Base-by-base conservation (phyloP, 1,140 invertebrate genomes). In the Pseudomyrmex cubaensis region DNA sequence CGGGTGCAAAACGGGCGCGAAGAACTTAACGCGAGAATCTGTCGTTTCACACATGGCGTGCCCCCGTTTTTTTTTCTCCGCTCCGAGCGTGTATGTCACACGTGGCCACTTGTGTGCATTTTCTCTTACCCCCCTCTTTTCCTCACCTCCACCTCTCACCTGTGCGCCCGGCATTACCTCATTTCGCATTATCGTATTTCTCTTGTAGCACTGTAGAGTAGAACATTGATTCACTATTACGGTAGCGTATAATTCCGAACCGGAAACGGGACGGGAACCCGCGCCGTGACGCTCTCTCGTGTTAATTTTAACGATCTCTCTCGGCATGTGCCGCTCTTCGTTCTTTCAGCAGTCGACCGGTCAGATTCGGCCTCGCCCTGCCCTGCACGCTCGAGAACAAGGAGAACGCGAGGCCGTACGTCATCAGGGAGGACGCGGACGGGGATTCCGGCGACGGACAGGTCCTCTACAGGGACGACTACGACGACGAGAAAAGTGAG, bases 321-420 rank as follows among this genome's bases (percentile, higher is more conserved):
- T 25, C 12, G 25, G 35, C 22, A 66, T 35, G 57, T 50, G 3
- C 5, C 8, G 20, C 73, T 44, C 85, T 10, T 70, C 62, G 17
- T 85, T 85, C 87, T 94, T 93, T 54, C 95, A 97, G 97, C 92
- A 96, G 95, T 90, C 96, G 97, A 92, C 97, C 97, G 77, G 96
- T 97, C 89, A 96, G 97, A 91, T 97, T 97, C 92, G 96, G 96
- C 61, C 93, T 97, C 64, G 94, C 96, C 48, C 93, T 97, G 84
- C 96, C 97, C 56, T 96, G 96, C 93, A 96, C 96, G 8, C 91
- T 97, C 90, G 97, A 98, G 92, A 98, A 98, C 94, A 98, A 98
- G 93, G 97, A 98, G 94, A 98, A 98, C 90, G 95, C 97, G 25
- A 95, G 97, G 83, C 97, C 97, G n/a, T 97, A 96, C 94, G 94